A percentile compares a stretch with the other conserved stretches of the same genome.
Conservation (phyloP, 2,888 invertebrate species). For the Drosophila quinaria region DNA sequence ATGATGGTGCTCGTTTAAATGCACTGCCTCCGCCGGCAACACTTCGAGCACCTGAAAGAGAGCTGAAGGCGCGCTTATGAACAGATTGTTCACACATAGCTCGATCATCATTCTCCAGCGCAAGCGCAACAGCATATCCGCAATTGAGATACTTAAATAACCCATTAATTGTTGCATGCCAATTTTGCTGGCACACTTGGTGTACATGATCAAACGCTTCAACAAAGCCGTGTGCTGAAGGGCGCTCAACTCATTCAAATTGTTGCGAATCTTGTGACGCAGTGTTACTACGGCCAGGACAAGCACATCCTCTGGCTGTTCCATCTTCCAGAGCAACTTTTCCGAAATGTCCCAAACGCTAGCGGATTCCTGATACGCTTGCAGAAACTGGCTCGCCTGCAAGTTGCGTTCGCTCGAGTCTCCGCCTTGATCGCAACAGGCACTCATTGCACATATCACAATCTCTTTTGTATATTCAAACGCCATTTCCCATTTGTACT, state of each 20-base stretch:
- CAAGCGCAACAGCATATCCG: neutral
- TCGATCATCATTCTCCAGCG: neutral
- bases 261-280: neutral
- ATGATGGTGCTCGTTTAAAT: neutral
- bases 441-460: neutral
- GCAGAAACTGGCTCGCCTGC: neutral
- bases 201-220: neutral
- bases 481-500: neutral
- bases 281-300: neutral
- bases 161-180: neutral
- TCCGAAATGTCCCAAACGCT: neutral
- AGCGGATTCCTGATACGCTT: neutral
- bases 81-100: neutral
- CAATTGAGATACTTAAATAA: neutral
- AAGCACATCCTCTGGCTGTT: neutral
- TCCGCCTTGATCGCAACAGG: neutral
- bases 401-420: neutral
- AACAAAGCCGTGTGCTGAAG: neutral
- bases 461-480: neutral
- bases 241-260: neutral
- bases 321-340: neutral
- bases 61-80: neutral
- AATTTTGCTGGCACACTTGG: neutral
- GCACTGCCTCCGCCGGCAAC: neutral
- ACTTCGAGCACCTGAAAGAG: neutral